Evolutionary conservation across 2,888 invertebrate species (phyloP).

Genomic region (Eugnorisma glareosa): DNA sequence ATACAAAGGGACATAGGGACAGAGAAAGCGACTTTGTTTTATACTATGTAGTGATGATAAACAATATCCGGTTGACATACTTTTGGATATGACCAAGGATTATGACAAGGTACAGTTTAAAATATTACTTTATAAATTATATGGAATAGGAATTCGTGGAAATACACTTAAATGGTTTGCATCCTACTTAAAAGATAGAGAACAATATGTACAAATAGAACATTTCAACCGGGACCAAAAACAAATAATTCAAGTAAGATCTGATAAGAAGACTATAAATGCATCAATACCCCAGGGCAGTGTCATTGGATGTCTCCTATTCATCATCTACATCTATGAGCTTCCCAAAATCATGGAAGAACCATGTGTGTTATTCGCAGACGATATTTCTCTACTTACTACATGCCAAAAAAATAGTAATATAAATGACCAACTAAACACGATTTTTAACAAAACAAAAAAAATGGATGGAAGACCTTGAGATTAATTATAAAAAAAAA

Average conservation of each 20-base stretch:
- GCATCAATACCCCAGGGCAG: too few species aligned
- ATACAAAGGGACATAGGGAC: too few species aligned
- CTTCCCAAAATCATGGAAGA: too few species aligned
- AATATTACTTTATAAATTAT: not conserved
- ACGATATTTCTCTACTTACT: too few species aligned
- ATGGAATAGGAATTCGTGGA: not conserved
- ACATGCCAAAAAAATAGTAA: not conserved
- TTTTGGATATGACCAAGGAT: not conserved
- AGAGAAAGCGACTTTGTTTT: too few species aligned
- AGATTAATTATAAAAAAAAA: constrained; percentile 4
- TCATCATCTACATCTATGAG: too few species aligned
- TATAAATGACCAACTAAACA: not conserved
- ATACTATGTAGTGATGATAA: too few species aligned
- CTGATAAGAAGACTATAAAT: too few species aligned
- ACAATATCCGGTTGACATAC: not conserved
- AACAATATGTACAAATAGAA: not conserved
- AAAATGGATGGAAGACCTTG: not conserved
- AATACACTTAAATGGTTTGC: not conserved
- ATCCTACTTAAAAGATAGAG: not conserved
- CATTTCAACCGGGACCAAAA: too few species aligned
- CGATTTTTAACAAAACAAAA: not conserved
- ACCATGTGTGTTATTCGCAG: too few species aligned
- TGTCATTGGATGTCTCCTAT: too few species aligned
- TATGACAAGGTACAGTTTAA: not conserved
- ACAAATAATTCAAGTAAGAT: too few species aligned